Conservation (phyloP, 2,888 invertebrate genomes). For the Drosophila barbarae region DNA sequence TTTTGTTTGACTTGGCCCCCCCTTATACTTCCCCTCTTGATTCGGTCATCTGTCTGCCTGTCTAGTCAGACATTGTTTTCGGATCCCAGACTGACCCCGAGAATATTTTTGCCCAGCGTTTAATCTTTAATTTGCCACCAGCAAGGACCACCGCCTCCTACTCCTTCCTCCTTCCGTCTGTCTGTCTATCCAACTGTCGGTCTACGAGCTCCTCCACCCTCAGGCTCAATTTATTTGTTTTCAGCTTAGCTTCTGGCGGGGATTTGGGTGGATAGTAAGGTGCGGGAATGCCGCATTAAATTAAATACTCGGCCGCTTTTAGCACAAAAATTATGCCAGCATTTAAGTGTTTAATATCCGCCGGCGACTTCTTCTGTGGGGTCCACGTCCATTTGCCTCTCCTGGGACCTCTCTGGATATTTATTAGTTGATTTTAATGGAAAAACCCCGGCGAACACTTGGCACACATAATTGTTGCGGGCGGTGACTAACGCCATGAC, state of each 20-base stretch:
- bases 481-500: constrained; percentile 21
- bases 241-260: constrained; percentile 52
- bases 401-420: constrained; percentile 41
- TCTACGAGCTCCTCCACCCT: constrained; percentile 9
- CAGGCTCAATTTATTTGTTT: constrained; percentile 64
- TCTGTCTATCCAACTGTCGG: constrained; percentile 62
- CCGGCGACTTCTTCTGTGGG: constrained; percentile 48
- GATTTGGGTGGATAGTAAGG: constrained; percentile 29
- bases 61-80: constrained; percentile 63
- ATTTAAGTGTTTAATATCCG: constrained; percentile 72
- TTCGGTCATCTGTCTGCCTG: constrained; percentile 41
- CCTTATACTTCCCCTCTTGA: not conserved
- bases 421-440: constrained; percentile 68
- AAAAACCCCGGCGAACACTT: constrained; percentile 45
- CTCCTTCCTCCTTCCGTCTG: constrained; percentile 27
- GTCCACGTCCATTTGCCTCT: not conserved
- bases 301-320: constrained; percentile 64
- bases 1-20: constrained; percentile 62
- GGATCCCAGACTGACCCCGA: constrained; percentile 47
- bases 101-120: constrained; percentile 66
- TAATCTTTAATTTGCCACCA: constrained; percentile 71
- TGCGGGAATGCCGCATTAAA: constrained; percentile 56
- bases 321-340: constrained; percentile 68
- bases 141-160: constrained; percentile 18
- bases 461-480: constrained; percentile 45